Evolutionary conservation across 2,797 vertebrate genomes (phyloP), one percentile per base, ranked within the genome.

Genomic region (Thunnus albacares): DNA sequence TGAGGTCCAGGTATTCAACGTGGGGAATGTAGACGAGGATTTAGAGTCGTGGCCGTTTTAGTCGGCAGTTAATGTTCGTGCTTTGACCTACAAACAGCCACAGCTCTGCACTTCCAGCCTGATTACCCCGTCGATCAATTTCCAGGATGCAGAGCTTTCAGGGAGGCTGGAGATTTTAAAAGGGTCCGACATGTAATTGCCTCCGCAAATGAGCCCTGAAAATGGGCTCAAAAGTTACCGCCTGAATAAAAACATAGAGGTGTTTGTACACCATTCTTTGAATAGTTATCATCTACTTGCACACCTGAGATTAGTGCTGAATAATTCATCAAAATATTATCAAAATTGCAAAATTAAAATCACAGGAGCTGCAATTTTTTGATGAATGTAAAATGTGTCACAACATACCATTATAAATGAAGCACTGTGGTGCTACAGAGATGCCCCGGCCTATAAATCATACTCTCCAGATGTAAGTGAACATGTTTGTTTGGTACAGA

Each of bases 11-110:
- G 22, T 35, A 22, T 67, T 20, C 55, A 13, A 49, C 43, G 3
- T 24, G 41, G 14, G 24, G 28, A 56, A 55, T 68, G 38, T 47
- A 72, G 59, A 58, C 52, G 10, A 13, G 66, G 70, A 67, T 75
- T 35, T 68, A 71, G 43, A 74, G 69, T 53, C 22, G 69, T 22
- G 49, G 20, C 68, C 2, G 45, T 78, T 83, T 43, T 76, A 30
- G 63, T 24, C 45, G 8, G 26, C 18, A 35, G 45, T 20, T 20
- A 30, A 43, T 26, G 28, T 52, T 72, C 20, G 68, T 24, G 49
- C 68, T 84, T 35, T 89, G 83, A 75, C 83, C 85, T 79, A 83
- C 64, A 87, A 81, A 82, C 63, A 56, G 65, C 57, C 57, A 11
- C 68, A 52, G 68, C 56, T 71, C 68, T 66, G 53, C 28, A 1